These are phyloP conservation scores for Nymphalis urticae DNA, from an alignment of 2,888 invertebrate genomes.

Conservation along the genomic window DNA sequence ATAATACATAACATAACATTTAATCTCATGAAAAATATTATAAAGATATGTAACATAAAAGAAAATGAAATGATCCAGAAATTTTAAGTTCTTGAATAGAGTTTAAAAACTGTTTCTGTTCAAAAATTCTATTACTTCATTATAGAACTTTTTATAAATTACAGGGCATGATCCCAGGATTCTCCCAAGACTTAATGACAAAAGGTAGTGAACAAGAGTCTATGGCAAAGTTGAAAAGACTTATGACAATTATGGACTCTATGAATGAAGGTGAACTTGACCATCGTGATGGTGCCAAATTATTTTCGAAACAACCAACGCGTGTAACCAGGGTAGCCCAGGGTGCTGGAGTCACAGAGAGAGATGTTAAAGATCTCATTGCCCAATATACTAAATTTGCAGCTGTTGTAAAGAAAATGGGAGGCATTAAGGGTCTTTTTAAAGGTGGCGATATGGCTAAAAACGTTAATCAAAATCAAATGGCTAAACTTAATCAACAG, in stretches of 20 bases:
- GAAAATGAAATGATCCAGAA: too few species aligned
- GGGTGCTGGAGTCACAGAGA: constrained; percentile 96
- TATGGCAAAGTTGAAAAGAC: constrained; percentile 95
- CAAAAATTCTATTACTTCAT: too few species aligned
- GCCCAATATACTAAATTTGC: constrained; percentile 99
- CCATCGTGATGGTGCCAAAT: constrained; percentile 96
- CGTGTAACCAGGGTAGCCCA: constrained; percentile 92
- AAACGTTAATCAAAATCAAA: constrained; percentile 98
- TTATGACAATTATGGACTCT: constrained; percentile 99
- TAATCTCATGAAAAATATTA: too few species aligned
- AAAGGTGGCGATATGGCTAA: constrained; percentile 99
- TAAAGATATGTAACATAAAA: too few species aligned
- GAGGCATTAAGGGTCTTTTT: constrained; percentile 99
- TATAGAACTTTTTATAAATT: neutral
- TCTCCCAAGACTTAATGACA: constrained; percentile 98
- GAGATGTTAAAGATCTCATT: constrained; percentile 98
- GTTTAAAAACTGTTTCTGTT: too few species aligned
- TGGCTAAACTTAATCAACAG: constrained; percentile 99
- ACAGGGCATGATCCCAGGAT: constrained; percentile 99
- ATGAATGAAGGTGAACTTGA: constrained; percentile 99
- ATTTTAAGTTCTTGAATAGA: too few species aligned
- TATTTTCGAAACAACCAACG: constrained; percentile 95
- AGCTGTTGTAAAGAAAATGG: constrained; percentile 99
- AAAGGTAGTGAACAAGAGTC: constrained; percentile 99
- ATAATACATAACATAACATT: too few species aligned